A percentile compares a stretch with the other conserved stretches of the same genome.
Conservation (phyloP, 2,113 vertebrate species). For the Callocephalon fimbriatum region DNA sequence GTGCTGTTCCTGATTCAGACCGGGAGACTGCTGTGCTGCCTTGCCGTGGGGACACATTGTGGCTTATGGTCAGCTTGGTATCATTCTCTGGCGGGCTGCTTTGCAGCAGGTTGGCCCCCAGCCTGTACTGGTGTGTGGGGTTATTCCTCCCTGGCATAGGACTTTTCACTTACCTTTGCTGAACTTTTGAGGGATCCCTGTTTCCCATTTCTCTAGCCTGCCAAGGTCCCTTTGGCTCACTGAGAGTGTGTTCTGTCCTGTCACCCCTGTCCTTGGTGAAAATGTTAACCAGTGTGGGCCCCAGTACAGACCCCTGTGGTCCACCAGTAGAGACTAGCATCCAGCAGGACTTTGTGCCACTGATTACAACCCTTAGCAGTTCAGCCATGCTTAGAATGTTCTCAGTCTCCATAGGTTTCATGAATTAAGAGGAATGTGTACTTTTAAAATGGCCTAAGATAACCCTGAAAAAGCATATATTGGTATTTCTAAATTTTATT, state of each 20-base stretch:
- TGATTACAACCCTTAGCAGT: neutral
- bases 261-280: rapidly evolving
- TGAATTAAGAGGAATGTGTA: constrained; percentile 50
- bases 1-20: neutral
- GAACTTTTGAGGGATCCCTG: neutral
- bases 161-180: neutral
- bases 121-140: rapidly evolving
- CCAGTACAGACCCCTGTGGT: neutral
- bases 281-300: rapidly evolving
- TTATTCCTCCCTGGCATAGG: neutral
- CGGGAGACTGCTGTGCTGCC: neutral
- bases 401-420: constrained; percentile 27
- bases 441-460: constrained; percentile 49
- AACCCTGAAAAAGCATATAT: constrained; percentile 45
- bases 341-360: neutral
- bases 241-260: neutral
- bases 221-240: neutral
- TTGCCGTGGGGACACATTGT: rapidly evolving
- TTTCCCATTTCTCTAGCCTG: neutral
- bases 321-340: neutral
- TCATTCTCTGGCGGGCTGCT: neutral
- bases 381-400: neutral
- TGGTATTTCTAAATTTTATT: constrained; percentile 55
- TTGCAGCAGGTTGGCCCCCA: neutral
- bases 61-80: rapidly evolving